Evolutionary conservation across 2,888 invertebrate genomes (phyloP), one percentile per base, ranked within the genome.

Genomic region (Eupithecia subfuscata): DNA sequence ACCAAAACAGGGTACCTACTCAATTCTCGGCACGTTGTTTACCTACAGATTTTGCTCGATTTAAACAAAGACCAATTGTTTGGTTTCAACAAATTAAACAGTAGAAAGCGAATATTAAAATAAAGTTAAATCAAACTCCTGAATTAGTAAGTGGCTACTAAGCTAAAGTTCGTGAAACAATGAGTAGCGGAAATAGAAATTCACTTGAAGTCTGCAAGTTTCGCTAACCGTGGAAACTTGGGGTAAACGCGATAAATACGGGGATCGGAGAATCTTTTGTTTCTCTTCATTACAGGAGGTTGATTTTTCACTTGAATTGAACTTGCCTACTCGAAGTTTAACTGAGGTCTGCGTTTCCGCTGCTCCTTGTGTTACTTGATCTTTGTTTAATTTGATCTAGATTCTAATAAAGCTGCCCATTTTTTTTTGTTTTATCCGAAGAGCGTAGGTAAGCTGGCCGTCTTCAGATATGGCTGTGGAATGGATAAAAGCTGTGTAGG

Each of bases 121-220:
- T 3, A n/a, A 65, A 34, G 18, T 65, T 11, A 65, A 34, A 34
- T 65, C 18, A 34, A 37, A 37, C 12, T 12, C 64, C 5, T 25
- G 60, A 60, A 60, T 14, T 22, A 60, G 60, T 60, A 67, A 67
- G 40, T 67, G 37, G 37, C 40, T 22, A 64, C 64, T 64, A 34
- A 64, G 64, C 6, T 25, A 11, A 63, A 30, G 30, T 63, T 16
- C 16, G 25, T 34, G 34, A 16, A 64, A 34, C 64, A 64, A 34
- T 64, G 40, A 67, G 30, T 67, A 67, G 40, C 34, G 65, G 65
- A 37, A 37, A 67, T 67, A 67, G 65, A 60, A 56, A 25, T 60
- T 60, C 60, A 60, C 60, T 60, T 25, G 60, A 60, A 60, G 25
- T 60, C 60, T 3, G 60, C 60, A 60, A 60, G 25, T 60, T 60